phyloP scores from a whole-genome alignment of 2,797 vertebrate species.

The Spea hammondii region DNA sequence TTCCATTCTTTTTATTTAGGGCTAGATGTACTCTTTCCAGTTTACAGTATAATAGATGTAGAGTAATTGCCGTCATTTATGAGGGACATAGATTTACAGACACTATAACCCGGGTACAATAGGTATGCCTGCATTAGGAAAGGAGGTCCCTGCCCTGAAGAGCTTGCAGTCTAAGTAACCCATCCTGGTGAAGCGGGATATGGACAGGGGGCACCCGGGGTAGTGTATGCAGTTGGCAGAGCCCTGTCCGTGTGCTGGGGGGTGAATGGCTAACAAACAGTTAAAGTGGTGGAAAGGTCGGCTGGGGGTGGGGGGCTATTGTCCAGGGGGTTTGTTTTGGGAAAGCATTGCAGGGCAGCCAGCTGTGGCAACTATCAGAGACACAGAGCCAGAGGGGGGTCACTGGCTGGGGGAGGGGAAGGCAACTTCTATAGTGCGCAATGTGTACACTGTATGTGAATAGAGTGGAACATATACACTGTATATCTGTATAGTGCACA shows the following conservation, averaged over 20 bases:
- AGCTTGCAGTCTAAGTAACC: too few relatives aligned
- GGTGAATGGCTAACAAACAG: neutral
- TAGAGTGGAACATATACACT: neutral
- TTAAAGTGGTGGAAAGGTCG: slow-evolving; percentile 15
- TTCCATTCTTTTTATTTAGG: neutral
- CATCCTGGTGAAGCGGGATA: too few relatives aligned
- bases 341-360: neutral
- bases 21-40: too few relatives aligned
- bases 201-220: too few relatives aligned
- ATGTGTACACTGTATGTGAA: neutral
- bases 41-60: neutral
- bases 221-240: too few relatives aligned
- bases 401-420: neutral
- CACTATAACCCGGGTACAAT: too few relatives aligned
- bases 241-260: too few relatives aligned
- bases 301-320: slow-evolving; percentile 15
- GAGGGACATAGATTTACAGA: too few relatives aligned
- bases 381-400: slow-evolving; percentile 38
- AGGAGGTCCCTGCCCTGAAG: too few relatives aligned
- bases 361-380: neutral
- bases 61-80: neutral
- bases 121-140: too few relatives aligned
- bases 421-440: neutral
- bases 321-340: slow-evolving; percentile 18
- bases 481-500: neutral